Evolutionary conservation across 2,888 invertebrate species (phyloP).

Genomic region (Hyalella azteca): DNA sequence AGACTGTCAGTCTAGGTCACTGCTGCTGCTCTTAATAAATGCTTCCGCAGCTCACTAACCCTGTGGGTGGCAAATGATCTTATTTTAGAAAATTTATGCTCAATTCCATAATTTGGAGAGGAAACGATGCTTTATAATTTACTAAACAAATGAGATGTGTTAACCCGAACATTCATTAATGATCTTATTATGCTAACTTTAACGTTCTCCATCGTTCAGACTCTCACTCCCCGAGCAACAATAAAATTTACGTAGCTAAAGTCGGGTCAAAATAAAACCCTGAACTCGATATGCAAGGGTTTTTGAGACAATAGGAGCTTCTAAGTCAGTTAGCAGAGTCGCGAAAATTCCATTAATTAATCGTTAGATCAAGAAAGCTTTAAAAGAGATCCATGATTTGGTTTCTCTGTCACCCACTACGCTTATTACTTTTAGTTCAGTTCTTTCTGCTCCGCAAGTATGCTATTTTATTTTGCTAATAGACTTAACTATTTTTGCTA

Average conservation of each 20-base stretch:
- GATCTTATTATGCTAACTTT: too few relatives aligned
- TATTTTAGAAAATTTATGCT: too few relatives aligned
- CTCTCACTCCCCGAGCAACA: too few relatives aligned
- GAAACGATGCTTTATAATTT: too few relatives aligned
- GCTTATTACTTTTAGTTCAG: slow-evolving; percentile 52
- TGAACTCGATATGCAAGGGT: too few relatives aligned
- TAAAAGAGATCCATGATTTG: slow-evolving; percentile 28
- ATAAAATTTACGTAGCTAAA: too few relatives aligned
- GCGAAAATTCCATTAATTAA: neutral
- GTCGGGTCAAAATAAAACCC: too few relatives aligned
- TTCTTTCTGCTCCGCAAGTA: slow-evolving; percentile 50
- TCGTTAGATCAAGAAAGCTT: neutral
- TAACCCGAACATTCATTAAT: too few relatives aligned
- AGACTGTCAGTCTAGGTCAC: slow-evolving; percentile 2
- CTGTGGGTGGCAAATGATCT: slow-evolving; percentile 23
- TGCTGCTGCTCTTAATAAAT: slow-evolving; percentile 1
- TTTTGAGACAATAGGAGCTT: neutral
- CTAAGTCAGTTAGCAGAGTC: slow-evolving; percentile 14
- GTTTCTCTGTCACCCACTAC: slow-evolving; percentile 55
- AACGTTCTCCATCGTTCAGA: too few relatives aligned
- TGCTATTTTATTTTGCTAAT: slow-evolving; percentile 53
- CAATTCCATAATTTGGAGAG: too few relatives aligned
- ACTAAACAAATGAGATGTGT: too few relatives aligned
- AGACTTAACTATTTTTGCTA: slow-evolving; percentile 56
- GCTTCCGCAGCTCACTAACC: slow-evolving; percentile 35